Percentiles rank a stretch among this genome's conserved stretches.
Conservation (phyloP, 2,888 invertebrate species). For the Hecatera dysodea region DNA sequence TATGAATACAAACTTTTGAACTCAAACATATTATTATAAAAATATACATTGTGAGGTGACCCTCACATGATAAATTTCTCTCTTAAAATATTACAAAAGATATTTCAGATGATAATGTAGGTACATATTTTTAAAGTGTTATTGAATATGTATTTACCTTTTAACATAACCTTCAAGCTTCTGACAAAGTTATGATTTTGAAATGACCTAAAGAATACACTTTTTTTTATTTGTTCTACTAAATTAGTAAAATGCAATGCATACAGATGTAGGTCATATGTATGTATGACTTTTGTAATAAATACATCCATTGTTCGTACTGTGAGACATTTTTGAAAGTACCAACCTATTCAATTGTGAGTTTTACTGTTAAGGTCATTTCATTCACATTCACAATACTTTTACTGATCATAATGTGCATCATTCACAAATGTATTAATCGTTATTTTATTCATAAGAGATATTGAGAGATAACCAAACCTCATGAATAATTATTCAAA, state of each 20-base stretch:
- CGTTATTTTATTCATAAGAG: neutral
- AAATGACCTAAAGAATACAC: slow-evolving; percentile 27
- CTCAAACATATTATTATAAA: no score
- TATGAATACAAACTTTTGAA: no score
- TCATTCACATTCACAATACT: slow-evolving; percentile 24
- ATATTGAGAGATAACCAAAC: slow-evolving; percentile 15
- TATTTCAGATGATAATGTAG: neutral
- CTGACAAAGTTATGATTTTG: slow-evolving; percentile 30
- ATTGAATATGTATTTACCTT: neutral
- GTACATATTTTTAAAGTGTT: neutral
- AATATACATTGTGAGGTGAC: neutral
- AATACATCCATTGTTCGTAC: slow-evolving; percentile 39
- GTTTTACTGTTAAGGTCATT: slow-evolving; percentile 29
- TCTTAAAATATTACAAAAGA: no score
- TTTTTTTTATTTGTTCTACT: slow-evolving; percentile 8
- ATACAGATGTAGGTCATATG: slow-evolving; percentile 22
- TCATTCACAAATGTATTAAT: neutral
- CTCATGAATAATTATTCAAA: slow-evolving; percentile 23
- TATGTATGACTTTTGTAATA: neutral
- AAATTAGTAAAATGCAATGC: neutral
- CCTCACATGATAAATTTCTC: neutral
- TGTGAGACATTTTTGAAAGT: slow-evolving; percentile 31
- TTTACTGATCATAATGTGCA: neutral
- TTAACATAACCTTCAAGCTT: slow-evolving; percentile 33
- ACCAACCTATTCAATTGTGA: slow-evolving; percentile 11